phyloP scores from a whole-genome alignment of 2,797 vertebrate species.

The Sebastes hopkinsi region DNA sequence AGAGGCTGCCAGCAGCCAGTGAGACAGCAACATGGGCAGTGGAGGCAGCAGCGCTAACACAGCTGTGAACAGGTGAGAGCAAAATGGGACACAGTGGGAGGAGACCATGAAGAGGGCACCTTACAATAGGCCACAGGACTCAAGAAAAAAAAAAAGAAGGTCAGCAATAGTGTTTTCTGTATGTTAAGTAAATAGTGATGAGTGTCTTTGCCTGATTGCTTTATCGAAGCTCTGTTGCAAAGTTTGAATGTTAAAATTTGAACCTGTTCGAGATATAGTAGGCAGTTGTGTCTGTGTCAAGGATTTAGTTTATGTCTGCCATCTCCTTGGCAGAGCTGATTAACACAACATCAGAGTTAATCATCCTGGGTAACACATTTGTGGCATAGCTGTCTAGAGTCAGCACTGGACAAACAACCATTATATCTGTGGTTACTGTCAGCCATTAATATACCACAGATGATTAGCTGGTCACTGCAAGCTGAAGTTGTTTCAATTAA shows the following conservation, averaged over 20 bases:
- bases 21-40: slow-evolving; percentile 74
- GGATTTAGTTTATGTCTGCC: slow-evolving; percentile 5
- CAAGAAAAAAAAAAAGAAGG: not conserved
- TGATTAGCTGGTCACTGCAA: not conserved
- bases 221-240: not conserved
- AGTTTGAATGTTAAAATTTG: not conserved
- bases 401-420: not conserved
- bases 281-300: not conserved
- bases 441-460: not conserved
- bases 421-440: not conserved
- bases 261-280: not conserved
- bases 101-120: not conserved
- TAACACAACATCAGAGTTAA: slow-evolving; percentile 29
- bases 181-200: not conserved
- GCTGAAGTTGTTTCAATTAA: too few species aligned
- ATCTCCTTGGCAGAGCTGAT: slow-evolving; percentile 25
- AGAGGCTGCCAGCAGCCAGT: slow-evolving; percentile 40
- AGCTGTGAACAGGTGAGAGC: slow-evolving; percentile 70
- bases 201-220: not conserved
- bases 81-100: not conserved
- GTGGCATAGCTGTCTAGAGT: not conserved
- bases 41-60: slow-evolving; percentile 71
- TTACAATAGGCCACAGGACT: not conserved
- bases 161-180: not conserved
- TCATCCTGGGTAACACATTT: not conserved